A percentile compares a stretch with the other conserved stretches of the same genome.
Evolutionary conservation across 2,113 vertebrate species (phyloP).

Genomic region (Aphyosemion australe): DNA sequence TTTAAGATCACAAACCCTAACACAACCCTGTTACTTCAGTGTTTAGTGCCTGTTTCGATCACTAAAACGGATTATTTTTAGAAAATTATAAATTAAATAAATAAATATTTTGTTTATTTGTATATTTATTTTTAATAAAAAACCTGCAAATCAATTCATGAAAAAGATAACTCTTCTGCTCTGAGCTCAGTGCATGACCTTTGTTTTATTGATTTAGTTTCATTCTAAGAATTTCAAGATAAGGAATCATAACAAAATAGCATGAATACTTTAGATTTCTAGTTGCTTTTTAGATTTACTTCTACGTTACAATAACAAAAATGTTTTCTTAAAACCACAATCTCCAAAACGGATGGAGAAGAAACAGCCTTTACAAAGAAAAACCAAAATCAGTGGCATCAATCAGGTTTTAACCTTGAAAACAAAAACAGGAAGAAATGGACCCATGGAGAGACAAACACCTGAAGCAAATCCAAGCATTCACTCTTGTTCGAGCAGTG

Average conservation of each 20-base stretch:
- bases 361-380: slow-evolving; percentile 17
- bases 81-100: too few species aligned
- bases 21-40: background rate
- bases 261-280: background rate
- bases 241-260: background rate
- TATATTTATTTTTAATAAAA: too few species aligned
- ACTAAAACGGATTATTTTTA: too few species aligned
- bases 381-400: slow-evolving; percentile 43
- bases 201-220: too few species aligned
- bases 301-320: slow-evolving; percentile 16
- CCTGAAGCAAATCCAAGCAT: slow-evolving; percentile 70
- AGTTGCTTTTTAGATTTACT: background rate
- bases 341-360: slow-evolving; percentile 13
- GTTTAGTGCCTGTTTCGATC: too few species aligned
- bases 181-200: too few species aligned
- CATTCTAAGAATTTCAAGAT: too few species aligned
- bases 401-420: slow-evolving; percentile 72
- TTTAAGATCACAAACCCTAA: background rate
- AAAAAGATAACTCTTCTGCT: too few species aligned
- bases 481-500: slow-evolving; percentile 76
- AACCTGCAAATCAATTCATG: too few species aligned
- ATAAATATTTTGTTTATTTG: too few species aligned
- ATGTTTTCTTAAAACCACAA: slow-evolving; percentile 4
- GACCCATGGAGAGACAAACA: slow-evolving; percentile 67
- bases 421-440: slow-evolving; percentile 69